phyloP scores from a whole-genome alignment of 2,888 invertebrate species.

The Caenorhabditis japonica region DNA sequence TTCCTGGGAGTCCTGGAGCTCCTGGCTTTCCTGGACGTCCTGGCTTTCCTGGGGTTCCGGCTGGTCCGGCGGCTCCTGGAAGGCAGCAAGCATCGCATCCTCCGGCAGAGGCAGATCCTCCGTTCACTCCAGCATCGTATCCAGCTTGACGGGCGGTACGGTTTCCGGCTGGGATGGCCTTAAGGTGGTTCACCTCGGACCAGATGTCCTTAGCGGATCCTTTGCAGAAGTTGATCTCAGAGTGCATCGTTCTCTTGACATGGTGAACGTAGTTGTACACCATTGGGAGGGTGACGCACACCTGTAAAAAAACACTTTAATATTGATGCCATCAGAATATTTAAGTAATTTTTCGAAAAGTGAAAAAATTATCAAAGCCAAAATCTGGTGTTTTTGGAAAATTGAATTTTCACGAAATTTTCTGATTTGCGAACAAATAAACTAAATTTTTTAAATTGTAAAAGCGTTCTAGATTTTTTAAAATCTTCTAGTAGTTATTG shows the following conservation, averaged over 20 bases:
- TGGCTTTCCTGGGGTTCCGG: constrained; percentile 63
- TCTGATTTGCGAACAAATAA: too few species aligned
- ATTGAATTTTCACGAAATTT: too few species aligned
- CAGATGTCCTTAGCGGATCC: too few species aligned
- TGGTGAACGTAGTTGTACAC: too few species aligned
- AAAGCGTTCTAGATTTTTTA: neutral
- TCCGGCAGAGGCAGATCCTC: constrained; percentile 49
- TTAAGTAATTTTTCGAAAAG: neutral
- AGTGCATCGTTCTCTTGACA: too few species aligned
- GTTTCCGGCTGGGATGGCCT: constrained; percentile 62
- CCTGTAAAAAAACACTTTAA: constrained; percentile 28
- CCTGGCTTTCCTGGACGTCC: constrained; percentile 64
- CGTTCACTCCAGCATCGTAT: constrained; percentile 55
- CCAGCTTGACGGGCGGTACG: constrained; percentile 68
- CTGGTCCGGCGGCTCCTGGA: constrained; percentile 63
- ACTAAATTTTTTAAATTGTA: too few species aligned
- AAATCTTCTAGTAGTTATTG: neutral
- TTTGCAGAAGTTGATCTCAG: too few species aligned
- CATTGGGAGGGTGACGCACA: constrained; percentile 59
- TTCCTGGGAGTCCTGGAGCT: constrained; percentile 66
- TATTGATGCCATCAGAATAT: neutral
- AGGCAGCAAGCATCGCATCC: constrained; percentile 74
- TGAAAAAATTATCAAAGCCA: neutral
- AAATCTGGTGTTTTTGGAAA: neutral
- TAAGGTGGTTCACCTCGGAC: constrained; percentile 64